Base-by-base conservation (phyloP, 2,113 vertebrate species). In the Apus apus region DNA sequence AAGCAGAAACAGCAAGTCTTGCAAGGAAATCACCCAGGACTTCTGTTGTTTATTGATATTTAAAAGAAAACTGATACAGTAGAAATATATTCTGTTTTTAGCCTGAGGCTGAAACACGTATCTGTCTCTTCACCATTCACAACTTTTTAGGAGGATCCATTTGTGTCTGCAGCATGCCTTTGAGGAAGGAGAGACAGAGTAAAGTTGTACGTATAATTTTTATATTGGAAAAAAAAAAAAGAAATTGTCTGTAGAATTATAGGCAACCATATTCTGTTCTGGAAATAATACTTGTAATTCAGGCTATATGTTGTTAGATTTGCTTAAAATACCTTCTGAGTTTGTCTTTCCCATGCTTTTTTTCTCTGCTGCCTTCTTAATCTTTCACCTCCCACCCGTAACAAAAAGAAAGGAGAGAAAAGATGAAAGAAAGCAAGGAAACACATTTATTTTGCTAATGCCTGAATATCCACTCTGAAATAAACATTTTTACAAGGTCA, bases 51-150 rank as follows among this genome's bases (percentile, higher is more conserved):
- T 90, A 62, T 90, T 96, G 94, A 62, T 95, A 65, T 78, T 88
- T 90, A 68, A 81, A 86, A 88, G 56, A 45, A 95, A 93, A 64
- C 72, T 15, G 73, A 84, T 93, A 68, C 8, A 80, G 38, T 72
- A 80, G 90, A 83, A 91, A 81, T 51, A 88, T 58, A 86, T 88
- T 75, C 23, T 3, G 18, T 32, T 96, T 88, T 88, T 77, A 90
- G 85, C 83, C 72, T 74, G 25, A 80, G 79, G 87, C 85, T 84
- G 72, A 60, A 95, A 87, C 78, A 82, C 36, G 5, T 32, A 68
- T 84, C 67, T 92, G 65, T 84, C 67, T 92, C 85, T 83, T 72
- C 61, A 85, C 85, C 61, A 89, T 68, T 95, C 76, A 65, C 65
- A 90, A 29, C 57, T 90, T 88, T 61, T 83, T 65, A 77, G 66